Percentiles rank a stretch among this genome's conserved stretches.
Conservation (phyloP, 2,888 invertebrate species). For the Scaptomyza cyrtandrae region DNA sequence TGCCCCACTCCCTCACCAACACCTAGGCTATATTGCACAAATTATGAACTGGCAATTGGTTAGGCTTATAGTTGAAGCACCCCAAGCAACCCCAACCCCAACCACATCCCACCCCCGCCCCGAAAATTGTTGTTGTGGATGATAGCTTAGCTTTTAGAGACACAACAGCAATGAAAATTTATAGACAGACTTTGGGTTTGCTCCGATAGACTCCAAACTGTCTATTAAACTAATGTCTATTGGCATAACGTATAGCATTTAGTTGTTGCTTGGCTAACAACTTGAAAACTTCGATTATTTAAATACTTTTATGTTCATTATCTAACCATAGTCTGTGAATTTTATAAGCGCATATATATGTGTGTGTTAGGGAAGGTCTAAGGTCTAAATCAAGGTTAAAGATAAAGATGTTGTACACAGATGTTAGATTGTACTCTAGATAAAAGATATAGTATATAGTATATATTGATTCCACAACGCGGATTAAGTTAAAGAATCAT, state of each 20-base stretch:
- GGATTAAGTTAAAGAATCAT: too few relatives aligned
- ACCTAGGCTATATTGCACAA: constrained; percentile 48
- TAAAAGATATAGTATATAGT: too few relatives aligned
- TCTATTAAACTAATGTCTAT: constrained; percentile 29
- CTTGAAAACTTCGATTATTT: neutral
- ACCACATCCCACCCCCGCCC: too few relatives aligned
- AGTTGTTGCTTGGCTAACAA: neutral
- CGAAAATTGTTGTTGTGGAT: constrained; percentile 32
- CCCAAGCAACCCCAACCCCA: too few relatives aligned
- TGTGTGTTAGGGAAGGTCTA: too few relatives aligned
- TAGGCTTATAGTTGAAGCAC: constrained; percentile 3
- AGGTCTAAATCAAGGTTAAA: too few relatives aligned
- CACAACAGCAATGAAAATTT: constrained; percentile 18
- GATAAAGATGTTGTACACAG: too few relatives aligned
- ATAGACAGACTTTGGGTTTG: constrained; percentile 6
- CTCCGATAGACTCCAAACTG: neutral
- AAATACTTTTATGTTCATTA: neutral
- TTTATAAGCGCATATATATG: too few relatives aligned
- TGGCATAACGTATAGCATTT: neutral
- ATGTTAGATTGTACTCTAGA: too few relatives aligned
- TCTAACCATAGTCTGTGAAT: neutral
- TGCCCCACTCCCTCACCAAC: too few relatives aligned
- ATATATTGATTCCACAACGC: too few relatives aligned
- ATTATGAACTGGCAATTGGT: constrained; percentile 60
- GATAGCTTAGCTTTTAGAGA: constrained; percentile 6